Evolutionary conservation across 2,888 invertebrate species (phyloP).

Genomic region (Meganola albula): DNA sequence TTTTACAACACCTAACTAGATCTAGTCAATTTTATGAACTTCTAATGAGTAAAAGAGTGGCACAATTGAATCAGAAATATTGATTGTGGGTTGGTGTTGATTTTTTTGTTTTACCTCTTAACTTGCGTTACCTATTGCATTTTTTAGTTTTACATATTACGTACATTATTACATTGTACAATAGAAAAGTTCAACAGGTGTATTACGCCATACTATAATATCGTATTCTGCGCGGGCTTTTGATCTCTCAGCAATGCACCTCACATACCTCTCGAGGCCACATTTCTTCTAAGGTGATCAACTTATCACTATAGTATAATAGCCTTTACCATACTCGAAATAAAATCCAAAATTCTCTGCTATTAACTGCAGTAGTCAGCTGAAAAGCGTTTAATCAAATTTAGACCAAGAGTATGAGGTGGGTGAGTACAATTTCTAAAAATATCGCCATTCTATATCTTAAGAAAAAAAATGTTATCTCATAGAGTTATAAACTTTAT

Average conservation of each 20-base stretch:
- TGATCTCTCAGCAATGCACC: constrained; percentile 36
- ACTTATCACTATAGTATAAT: constrained; percentile 27
- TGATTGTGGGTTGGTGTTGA: no score
- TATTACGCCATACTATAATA: constrained; percentile 32
- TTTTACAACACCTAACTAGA: no score
- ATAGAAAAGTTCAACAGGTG: constrained; percentile 30
- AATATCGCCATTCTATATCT: constrained; percentile 14
- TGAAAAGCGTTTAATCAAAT: no score
- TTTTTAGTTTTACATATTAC: no score
- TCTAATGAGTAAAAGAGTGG: no score
- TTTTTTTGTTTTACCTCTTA: no score
- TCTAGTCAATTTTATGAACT: no score
- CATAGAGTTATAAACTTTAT: constrained; percentile 28
- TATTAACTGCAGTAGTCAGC: constrained; percentile 10
- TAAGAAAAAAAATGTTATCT: constrained; percentile 16
- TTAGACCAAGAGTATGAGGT: no score
- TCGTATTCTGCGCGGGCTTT: constrained; percentile 41
- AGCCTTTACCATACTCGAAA: constrained; percentile 1
- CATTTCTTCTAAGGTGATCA: constrained; percentile 66
- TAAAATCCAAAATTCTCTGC: constrained; percentile 23
- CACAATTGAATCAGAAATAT: no score
- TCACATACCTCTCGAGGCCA: constrained; percentile 60
- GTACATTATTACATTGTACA: no score
- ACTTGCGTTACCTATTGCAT: no score
- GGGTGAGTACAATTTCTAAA: constrained; percentile 21